Base-by-base conservation (phyloP, 2,113 vertebrate genomes). In the Sorex fumeus region DNA sequence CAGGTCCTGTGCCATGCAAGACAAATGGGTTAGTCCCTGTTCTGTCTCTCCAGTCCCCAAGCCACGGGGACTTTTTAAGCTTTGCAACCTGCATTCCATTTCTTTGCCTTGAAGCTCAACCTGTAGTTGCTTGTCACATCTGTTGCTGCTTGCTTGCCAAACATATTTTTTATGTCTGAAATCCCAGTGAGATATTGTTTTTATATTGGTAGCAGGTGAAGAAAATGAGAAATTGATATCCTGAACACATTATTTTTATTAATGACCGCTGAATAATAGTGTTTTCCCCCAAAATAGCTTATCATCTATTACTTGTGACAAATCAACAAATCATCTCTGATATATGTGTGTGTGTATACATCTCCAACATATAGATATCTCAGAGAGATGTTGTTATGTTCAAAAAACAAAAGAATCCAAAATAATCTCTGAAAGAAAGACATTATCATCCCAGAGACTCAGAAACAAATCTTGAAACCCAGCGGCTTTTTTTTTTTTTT, bases 211-310 rank as follows among this genome's bases (percentile, higher is more conserved):
- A 40, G 40, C 50, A n/a, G 86, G 32, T 75, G 72, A 83, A 80
- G 36, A 86, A 95, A 88, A 86, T 27, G 13, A 86, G n/a, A 92
- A 70, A 72, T 40, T 45, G 32, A 50, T 79, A n/a, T 71, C 62
- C 18, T 30, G 28, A 50, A 40, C 4, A 40, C 40, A 15, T 0
- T 27, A 45, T 6, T 66, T 76, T 87, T 87, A 70, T 8, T 32
- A 83, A 12, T 71, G 15, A 32, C 3, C 50, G 60, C 25, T 40
- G 7, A 84, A 25, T 90, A 57, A 40, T 34, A 36, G 2, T 27
- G 70, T 53, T 78, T 43, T 7, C 16, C 47, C 77, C 62, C 62
- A 75, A 27, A 93, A 79, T 75, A 91, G 10, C 18, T 3, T 34
- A 60, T 81, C 53, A 80, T 18, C 69, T 36, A 89, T 72, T 74